A percentile compares a stretch with the other conserved stretches of the same genome.
These are phyloP conservation scores for Platyrinchus mystaceus DNA, from an alignment of 2,797 vertebrate genomes.

Conservation along the genomic window DNA sequence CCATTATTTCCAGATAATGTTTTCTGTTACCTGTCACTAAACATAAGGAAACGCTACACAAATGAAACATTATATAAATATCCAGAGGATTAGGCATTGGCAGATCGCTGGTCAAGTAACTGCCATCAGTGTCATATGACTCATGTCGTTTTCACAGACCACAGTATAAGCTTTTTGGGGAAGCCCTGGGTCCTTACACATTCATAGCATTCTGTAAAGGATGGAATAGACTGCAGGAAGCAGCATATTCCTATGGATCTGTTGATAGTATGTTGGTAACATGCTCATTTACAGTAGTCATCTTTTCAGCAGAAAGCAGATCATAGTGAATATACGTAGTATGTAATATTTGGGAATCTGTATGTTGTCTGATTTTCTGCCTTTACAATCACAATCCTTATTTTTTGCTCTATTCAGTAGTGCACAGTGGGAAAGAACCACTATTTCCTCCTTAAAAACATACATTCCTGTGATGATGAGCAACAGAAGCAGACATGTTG, in stretches of 20 bases:
- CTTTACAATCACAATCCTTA: background rate
- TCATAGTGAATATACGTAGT: background rate
- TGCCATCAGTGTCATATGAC: accelerated
- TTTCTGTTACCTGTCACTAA: background rate
- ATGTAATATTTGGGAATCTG: background rate
- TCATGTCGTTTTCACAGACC: background rate
- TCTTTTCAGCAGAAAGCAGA: background rate
- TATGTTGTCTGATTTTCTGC: background rate
- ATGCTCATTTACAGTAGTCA: background rate
- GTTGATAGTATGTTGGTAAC: background rate
- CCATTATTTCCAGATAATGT: background rate
- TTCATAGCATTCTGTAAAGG: background rate
- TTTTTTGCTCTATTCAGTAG: background rate
- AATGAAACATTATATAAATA: background rate
- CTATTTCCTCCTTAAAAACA: background rate
- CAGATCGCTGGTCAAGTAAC: background rate
- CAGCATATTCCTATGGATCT: background rate
- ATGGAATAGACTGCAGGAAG: background rate
- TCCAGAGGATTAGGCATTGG: background rate
- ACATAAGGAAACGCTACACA: background rate
- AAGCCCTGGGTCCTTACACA: background rate
- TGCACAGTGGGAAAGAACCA: background rate
- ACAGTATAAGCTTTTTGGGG: background rate
- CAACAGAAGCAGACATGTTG: accelerated
- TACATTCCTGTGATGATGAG: background rate